Percentiles rank a stretch among this genome's conserved stretches.
phyloP scores from a whole-genome alignment of 1,140 invertebrate species.

The Drosophila burlai region DNA sequence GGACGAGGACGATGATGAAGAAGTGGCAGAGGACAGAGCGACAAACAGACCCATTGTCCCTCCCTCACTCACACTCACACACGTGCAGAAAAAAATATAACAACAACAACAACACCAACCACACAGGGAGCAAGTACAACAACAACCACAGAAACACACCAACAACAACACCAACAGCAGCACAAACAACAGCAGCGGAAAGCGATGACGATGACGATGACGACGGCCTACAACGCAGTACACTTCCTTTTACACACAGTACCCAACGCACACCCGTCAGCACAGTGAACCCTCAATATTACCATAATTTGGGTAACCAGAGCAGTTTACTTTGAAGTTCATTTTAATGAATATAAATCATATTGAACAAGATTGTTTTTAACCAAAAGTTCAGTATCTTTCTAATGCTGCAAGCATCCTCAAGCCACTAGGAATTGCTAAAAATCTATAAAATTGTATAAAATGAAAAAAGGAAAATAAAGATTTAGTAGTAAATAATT shows the following conservation, averaged over 20 bases:
- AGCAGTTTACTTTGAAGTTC: not conserved
- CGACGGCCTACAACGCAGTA: slow-evolving; percentile 74
- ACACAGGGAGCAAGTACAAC: slow-evolving; percentile 13
- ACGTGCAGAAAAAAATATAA: slow-evolving; percentile 45
- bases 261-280: slow-evolving; percentile 16
- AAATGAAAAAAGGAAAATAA: too few species aligned
- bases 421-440: too few species aligned
- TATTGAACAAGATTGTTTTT: not conserved
- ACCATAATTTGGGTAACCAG: not conserved
- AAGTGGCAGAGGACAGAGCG: slow-evolving; percentile 41
- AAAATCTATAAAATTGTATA: too few species aligned
- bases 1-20: slow-evolving; percentile 20
- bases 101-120: slow-evolving; percentile 16
- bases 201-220: slow-evolving; percentile 52
- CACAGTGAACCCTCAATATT: slow-evolving; percentile 13
- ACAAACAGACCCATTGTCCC: slow-evolving; percentile 50
- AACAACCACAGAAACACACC: slow-evolving; percentile 20
- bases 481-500: not conserved
- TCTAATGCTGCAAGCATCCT: not conserved
- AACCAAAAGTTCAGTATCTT: not conserved
- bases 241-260: slow-evolving; percentile 78
- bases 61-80: slow-evolving; percentile 57
- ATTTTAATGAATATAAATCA: not conserved
- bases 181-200: slow-evolving; percentile 29
- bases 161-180: slow-evolving; percentile 29